Percentiles rank a stretch among this genome's conserved stretches.
Conservation (phyloP, 2,113 vertebrate genomes). For the Mustelus asterias region DNA sequence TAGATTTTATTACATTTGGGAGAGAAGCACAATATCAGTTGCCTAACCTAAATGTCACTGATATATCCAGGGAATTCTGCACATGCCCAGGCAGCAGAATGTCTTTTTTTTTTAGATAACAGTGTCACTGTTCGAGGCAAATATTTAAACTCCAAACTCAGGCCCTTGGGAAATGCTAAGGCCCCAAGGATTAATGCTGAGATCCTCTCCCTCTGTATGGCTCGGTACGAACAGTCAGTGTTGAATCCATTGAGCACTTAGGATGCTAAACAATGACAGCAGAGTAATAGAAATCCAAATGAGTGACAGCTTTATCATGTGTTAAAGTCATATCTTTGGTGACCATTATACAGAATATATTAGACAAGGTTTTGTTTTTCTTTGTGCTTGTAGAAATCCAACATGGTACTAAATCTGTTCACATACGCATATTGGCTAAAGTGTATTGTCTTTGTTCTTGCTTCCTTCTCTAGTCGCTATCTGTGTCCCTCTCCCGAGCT, state of each 20-base stretch:
- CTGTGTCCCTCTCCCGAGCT: background rate
- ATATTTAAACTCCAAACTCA: background rate
- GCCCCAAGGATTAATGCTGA: background rate
- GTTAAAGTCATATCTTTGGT: background rate
- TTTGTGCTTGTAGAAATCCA: background rate
- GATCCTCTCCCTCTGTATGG: background rate
- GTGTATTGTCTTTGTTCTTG: background rate
- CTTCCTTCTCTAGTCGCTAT: background rate
- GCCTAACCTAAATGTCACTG: background rate
- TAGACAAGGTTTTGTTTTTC: background rate
- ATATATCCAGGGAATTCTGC: background rate
- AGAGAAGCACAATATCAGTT: background rate
- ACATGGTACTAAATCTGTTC: background rate
- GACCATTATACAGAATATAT: background rate
- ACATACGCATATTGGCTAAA: background rate
- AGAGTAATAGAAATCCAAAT: background rate
- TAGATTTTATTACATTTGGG: background rate
- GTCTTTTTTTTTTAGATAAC: background rate
- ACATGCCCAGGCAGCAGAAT: background rate
- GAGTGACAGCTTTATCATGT: background rate
- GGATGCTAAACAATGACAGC: background rate
- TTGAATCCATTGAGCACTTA: background rate
- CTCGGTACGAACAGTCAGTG: background rate
- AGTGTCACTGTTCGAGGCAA: background rate
- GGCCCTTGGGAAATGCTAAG: background rate